These are phyloP conservation scores for Carcinoscorpius rotundicauda DNA, from an alignment of 1,140 invertebrate genomes.

Conservation along the genomic window DNA sequence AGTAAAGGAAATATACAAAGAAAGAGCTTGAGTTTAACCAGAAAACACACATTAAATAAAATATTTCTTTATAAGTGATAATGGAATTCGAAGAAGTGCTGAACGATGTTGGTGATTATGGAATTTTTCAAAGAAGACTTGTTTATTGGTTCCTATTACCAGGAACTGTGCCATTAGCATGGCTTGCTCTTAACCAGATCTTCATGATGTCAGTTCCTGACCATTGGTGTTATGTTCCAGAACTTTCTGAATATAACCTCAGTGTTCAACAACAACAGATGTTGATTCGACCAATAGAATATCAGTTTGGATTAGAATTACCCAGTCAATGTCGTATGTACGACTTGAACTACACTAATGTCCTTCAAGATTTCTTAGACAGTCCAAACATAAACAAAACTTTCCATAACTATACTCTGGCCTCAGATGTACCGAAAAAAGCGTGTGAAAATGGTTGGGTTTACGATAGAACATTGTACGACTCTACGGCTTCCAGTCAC, in stretches of 20 bases:
- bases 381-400: too few species aligned
- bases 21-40: too few species aligned
- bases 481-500: too few species aligned
- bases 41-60: too few species aligned
- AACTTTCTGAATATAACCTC: constrained; percentile 38
- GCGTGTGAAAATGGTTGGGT: too few species aligned
- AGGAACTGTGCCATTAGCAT: constrained; percentile 4
- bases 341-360: constrained; percentile 32
- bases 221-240: constrained; percentile 42
- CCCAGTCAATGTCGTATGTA: constrained; percentile 19
- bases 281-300: constrained; percentile 8
- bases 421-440: too few species aligned
- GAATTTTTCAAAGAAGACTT: constrained; percentile 39
- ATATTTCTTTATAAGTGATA: too few species aligned
- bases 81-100: constrained; percentile 43
- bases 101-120: constrained; percentile 43
- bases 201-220: constrained; percentile 39
- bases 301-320: too few species aligned
- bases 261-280: constrained; percentile 28
- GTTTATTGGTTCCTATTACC: constrained; percentile 12
- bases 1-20: too few species aligned
- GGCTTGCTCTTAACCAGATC: constrained; percentile 34
- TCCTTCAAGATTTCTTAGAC: constrained; percentile 23
- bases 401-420: too few species aligned
- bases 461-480: too few species aligned